phyloP scores from a whole-genome alignment of 2,113 vertebrate genomes.

The Barnardius zonarius region DNA sequence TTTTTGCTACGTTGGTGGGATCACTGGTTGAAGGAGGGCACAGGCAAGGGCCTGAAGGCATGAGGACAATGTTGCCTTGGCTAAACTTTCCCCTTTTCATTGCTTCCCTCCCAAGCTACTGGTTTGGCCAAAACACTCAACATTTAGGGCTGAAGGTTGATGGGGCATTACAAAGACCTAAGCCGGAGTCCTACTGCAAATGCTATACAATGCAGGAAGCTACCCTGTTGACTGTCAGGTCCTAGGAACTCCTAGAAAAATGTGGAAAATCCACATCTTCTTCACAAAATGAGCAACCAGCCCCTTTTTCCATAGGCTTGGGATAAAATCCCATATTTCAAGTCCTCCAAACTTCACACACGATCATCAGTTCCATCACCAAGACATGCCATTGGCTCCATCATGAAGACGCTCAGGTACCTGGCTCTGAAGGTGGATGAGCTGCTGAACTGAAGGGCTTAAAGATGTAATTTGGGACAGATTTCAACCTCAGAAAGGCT shows the following conservation, averaged over 20 bases:
- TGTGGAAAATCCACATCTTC: not conserved
- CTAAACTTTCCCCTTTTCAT: not conserved
- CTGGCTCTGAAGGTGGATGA: not conserved
- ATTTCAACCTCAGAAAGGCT: not conserved
- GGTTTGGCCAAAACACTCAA: not conserved
- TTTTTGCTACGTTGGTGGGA: not conserved
- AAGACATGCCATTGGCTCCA: rapidly evolving
- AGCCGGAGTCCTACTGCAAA: not conserved
- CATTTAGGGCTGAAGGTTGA: not conserved
- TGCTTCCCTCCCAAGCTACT: not conserved
- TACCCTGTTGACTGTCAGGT: not conserved
- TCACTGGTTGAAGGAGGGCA: rapidly evolving
- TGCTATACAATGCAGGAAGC: not conserved
- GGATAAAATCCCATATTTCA: not conserved
- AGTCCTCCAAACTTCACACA: not conserved
- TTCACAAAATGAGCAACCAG: not conserved
- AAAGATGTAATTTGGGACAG: not conserved
- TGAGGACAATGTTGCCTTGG: not conserved
- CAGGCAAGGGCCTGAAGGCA: not conserved
- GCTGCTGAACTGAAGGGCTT: not conserved
- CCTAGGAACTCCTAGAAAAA: not conserved
- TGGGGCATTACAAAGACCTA: not conserved
- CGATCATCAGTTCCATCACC: rapidly evolving
- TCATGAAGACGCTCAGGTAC: rapidly evolving
- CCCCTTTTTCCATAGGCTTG: not conserved